Base-by-base conservation (phyloP, 2,888 invertebrate genomes). In the Sarcophaga carnaria region DNA sequence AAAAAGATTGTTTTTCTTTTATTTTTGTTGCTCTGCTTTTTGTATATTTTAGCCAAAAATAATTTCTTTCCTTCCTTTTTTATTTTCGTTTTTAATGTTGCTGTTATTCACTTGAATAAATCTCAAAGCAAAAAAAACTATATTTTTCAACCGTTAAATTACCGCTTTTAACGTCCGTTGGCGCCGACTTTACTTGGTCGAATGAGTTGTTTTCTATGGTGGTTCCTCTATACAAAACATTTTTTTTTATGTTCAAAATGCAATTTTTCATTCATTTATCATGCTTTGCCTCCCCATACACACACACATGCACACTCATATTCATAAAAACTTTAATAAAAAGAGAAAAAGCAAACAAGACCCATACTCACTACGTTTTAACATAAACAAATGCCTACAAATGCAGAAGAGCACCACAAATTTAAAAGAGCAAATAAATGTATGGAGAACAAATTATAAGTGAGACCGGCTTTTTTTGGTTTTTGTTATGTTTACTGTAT, bases 181-280 rank as follows among this genome's bases (percentile, higher is more conserved):
- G 89, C 91, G 92, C 90, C 92, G 92, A 91, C 91, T 90, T 89
- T 90, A 89, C 90, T 89, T 90, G 88, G 89, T 88, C 89, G 90
- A 90, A 89, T 89, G 89, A 87, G 87, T 83, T 80, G 67, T 54
- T 17, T 14, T 14, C 17, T 54, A 49, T 64, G 76, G 66, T 83
- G 70, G 54, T 54, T 54, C 54, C 54, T 78, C 75, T 87, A 85
- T 47, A 80, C 54, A 86, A 81, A 79, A 83, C 80, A 85, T 86
- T 37, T 37, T 37, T 27, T 37, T 37, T 80, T 87, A 83, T 86
- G 84, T 80, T 88, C 85, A 74, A 83, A 78, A 78, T 83, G 83
- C 81, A 84, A 47, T 87, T 84, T 49, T 85, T 87, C 87, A 87
- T 85, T 85, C 84, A 81, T 81, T 80, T 60, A 77, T 74, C 37